Percentiles rank a stretch among this genome's conserved stretches.
Conservation (phyloP, 2,888 invertebrate species). For the Exocentrus adspersus region DNA sequence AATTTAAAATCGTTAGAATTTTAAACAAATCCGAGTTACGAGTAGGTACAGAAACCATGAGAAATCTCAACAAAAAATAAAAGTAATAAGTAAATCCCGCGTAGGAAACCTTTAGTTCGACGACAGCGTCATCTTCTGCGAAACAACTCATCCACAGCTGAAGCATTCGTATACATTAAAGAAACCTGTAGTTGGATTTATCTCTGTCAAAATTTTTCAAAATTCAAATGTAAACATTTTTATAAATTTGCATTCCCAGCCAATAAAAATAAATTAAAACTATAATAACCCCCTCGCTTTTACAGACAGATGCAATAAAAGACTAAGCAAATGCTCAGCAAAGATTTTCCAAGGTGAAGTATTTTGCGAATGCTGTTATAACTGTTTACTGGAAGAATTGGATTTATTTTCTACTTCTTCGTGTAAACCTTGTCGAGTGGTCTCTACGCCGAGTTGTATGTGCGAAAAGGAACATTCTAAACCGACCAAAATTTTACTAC, state of each 20-base stretch:
- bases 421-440: slow-evolving; percentile 42
- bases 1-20: neutral
- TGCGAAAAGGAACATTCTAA: slow-evolving; percentile 28
- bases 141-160: no score
- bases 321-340: slow-evolving; percentile 47
- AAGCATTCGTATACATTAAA: no score
- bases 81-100: no score
- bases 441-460: slow-evolving; percentile 45
- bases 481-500: slow-evolving; percentile 7
- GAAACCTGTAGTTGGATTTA: no score
- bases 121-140: no score
- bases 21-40: neutral
- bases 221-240: no score
- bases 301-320: slow-evolving; percentile 48
- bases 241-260: no score
- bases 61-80: no score
- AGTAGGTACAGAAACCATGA: no score
- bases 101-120: no score
- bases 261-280: no score
- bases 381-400: slow-evolving; percentile 40
- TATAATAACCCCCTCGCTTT: slow-evolving; percentile 20
- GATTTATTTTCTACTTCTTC: slow-evolving; percentile 32
- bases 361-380: slow-evolving; percentile 46
- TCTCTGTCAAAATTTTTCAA: no score
- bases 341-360: slow-evolving; percentile 52